Percentiles rank a stretch among this genome's conserved stretches.
phyloP scores from a whole-genome alignment of 92 coral and sea anemone genomes.

The Desmophyllum pertusum region DNA sequence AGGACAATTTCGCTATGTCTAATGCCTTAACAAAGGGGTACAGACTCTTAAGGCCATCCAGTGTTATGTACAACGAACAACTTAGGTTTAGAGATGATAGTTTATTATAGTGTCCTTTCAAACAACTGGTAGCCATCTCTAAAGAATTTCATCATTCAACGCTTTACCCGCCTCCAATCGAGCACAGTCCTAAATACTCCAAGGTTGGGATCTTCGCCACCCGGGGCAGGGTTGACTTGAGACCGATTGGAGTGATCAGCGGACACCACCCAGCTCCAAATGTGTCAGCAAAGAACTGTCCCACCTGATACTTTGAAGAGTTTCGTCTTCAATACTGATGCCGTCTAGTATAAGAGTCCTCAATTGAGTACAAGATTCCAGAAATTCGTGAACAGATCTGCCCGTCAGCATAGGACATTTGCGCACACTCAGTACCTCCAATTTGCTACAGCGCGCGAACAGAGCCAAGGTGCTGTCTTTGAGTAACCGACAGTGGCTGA shows the following conservation, averaged over 20 bases:
- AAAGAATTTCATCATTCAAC: slow-evolving; percentile 51
- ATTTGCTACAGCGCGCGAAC: slow-evolving; percentile 49
- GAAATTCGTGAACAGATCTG: slow-evolving; percentile 44
- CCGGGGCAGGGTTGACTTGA: slow-evolving; percentile 33
- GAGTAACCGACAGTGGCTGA: slow-evolving; percentile 62
- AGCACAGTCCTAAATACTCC: slow-evolving; percentile 71
- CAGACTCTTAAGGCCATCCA: slow-evolving; percentile 37
- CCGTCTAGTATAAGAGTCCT: slow-evolving; percentile 69
- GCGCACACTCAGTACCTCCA: slow-evolving; percentile 64
- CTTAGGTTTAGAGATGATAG: slow-evolving; percentile 41
- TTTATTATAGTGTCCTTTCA: slow-evolving; percentile 19
- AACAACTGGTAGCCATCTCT: slow-evolving; percentile 39
- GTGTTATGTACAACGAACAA: slow-evolving; percentile 40
- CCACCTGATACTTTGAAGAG: slow-evolving; percentile 56
- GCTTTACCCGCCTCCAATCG: slow-evolving; percentile 66
- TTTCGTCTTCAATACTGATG: slow-evolving; percentile 62
- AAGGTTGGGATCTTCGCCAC: slow-evolving; percentile 51
- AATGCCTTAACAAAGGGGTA: slow-evolving; percentile 24
- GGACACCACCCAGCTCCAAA: slow-evolving; percentile 75
- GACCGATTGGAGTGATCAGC: slow-evolving; percentile 55
- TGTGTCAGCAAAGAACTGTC: slow-evolving; percentile 35
- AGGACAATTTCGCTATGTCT: slow-evolving; percentile 27
- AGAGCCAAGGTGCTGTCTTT: slow-evolving; percentile 43
- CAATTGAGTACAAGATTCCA: slow-evolving; percentile 42
- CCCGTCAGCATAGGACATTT: slow-evolving; percentile 63